phyloP scores from a whole-genome alignment of 1,140 invertebrate species.

The Sminthurides bifidus region DNA sequence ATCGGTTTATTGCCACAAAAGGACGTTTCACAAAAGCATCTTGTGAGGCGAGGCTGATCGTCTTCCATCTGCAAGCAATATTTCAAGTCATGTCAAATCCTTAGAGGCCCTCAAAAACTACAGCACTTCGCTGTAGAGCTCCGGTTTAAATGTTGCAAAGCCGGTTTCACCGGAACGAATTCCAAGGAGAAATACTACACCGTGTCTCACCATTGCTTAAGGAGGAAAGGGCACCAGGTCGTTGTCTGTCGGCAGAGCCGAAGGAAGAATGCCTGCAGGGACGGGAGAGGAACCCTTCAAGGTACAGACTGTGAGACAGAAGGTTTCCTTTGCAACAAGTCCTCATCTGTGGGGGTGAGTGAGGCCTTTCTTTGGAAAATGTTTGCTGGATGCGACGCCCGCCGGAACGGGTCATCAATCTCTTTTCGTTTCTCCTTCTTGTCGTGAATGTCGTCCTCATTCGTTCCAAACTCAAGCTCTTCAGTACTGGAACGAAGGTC shows the following conservation, averaged over 20 bases:
- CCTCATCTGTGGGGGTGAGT: conserved; percentile 11
- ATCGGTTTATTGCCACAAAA: conserved; percentile 68
- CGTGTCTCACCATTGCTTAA: conserved; percentile 6
- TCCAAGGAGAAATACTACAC: too few species aligned
- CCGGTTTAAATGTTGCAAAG: background rate
- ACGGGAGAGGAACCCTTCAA: conserved; percentile 23
- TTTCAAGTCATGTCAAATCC: background rate
- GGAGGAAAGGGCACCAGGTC: conserved; percentile 22
- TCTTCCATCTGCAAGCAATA: conserved; percentile 35
- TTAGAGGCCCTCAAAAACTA: conserved; percentile 34
- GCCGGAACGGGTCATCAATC: conserved; percentile 30
- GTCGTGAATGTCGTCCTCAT: conserved; percentile 36
- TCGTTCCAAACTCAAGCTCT: conserved; percentile 28
- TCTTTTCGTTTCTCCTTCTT: conserved; percentile 30
- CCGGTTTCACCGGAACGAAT: too few species aligned
- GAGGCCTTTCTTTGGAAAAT: conserved; percentile 24
- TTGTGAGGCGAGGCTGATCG: conserved; percentile 71
- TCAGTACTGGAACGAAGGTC: conserved; percentile 59
- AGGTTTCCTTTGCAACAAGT: conserved; percentile 18
- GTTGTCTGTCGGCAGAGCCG: conserved; percentile 16
- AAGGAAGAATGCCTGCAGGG: conserved; percentile 21
- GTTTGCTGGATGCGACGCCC: conserved; percentile 32
- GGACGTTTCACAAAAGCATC: conserved; percentile 73
- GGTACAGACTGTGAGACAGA: conserved; percentile 28
- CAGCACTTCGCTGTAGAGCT: too few species aligned